These are phyloP conservation scores for Labeo catla DNA, from an alignment of 2,113 vertebrate genomes.

Conservation along the genomic window DNA sequence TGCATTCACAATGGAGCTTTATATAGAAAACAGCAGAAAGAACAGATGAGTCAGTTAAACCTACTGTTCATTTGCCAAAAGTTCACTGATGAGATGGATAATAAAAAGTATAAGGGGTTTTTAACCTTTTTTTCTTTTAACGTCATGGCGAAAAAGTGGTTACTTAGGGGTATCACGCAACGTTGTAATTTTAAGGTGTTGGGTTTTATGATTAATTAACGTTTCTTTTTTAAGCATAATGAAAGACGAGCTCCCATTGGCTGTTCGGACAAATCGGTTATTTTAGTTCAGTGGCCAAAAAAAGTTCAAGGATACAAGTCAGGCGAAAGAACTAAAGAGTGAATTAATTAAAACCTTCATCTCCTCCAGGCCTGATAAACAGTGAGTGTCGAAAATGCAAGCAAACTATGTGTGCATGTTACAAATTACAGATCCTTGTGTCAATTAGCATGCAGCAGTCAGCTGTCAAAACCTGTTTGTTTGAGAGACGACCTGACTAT, in stretches of 20 bases:
- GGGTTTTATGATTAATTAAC: too few relatives aligned
- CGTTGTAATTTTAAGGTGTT: background rate
- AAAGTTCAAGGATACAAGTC: background rate
- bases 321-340: background rate
- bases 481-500: conserved; percentile 15
- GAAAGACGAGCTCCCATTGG: background rate
- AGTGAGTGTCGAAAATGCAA: conserved; percentile 41
- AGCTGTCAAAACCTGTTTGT: conserved; percentile 57
- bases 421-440: conserved; percentile 43
- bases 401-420: conserved; percentile 40
- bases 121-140: background rate
- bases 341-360: conserved; percentile 27
- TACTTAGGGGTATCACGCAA: background rate
- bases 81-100: background rate
- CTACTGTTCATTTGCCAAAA: conserved; percentile 11
- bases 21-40: conserved; percentile 16
- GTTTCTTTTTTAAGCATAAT: background rate
- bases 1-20: conserved; percentile 39
- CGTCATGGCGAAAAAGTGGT: background rate
- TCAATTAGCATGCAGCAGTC: conserved; percentile 51
- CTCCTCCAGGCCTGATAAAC: conserved; percentile 48
- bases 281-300: background rate
- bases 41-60: conserved; percentile 4
- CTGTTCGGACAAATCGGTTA: background rate
- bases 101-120: background rate